phyloP scores from a whole-genome alignment of 1,140 invertebrate genomes.

The Bombus sylvicola region DNA sequence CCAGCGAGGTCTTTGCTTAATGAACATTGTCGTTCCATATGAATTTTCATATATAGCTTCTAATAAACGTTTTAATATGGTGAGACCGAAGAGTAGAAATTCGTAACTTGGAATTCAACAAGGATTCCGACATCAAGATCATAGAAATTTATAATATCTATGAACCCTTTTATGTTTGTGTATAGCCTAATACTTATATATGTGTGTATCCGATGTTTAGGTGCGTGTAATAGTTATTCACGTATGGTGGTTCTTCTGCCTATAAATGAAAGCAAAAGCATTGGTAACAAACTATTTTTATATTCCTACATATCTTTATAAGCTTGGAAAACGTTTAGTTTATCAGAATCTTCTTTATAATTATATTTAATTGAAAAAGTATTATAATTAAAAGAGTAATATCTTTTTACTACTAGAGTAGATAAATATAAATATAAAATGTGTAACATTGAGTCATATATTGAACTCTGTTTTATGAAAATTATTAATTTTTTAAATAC shows the following conservation, averaged over 20 bases:
- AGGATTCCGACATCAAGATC: too few relatives aligned
- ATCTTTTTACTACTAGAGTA: not conserved
- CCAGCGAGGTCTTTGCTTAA: conserved; percentile 36
- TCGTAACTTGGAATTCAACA: too few relatives aligned
- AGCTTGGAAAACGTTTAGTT: not conserved
- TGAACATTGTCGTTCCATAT: conserved; percentile 20
- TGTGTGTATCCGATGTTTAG: too few relatives aligned
- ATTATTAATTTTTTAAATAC: not conserved
- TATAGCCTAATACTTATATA: too few relatives aligned
- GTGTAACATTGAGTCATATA: not conserved
- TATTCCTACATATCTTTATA: not conserved
- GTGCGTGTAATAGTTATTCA: not conserved
- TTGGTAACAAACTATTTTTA: not conserved
- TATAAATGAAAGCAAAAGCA: not conserved
- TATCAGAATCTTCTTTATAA: too few relatives aligned
- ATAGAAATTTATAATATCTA: too few relatives aligned
- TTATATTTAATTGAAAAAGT: too few relatives aligned
- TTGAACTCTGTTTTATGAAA: not conserved
- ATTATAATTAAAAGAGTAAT: too few relatives aligned
- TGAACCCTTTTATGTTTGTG: too few relatives aligned
- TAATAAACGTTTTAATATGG: not conserved
- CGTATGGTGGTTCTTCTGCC: too few relatives aligned
- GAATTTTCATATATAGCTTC: conserved; percentile 3
- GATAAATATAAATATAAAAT: not conserved
- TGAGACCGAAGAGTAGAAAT: not conserved